These are phyloP conservation scores for Tenualosa ilisha DNA, from an alignment of 2,797 vertebrate genomes.

Conservation along the genomic window DNA sequence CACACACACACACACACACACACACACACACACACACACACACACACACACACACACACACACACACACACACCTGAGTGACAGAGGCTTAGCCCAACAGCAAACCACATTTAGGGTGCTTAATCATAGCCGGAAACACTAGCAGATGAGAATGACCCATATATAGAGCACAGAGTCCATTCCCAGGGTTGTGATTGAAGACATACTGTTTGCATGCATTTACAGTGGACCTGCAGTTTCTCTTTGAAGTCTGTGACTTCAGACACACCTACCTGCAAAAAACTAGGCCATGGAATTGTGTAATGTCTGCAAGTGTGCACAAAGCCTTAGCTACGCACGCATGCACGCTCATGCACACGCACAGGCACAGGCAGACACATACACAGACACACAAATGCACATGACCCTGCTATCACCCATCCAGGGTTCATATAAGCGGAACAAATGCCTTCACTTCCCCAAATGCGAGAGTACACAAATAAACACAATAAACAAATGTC, in stretches of 20 bases:
- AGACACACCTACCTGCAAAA: background rate
- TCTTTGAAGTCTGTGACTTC: background rate
- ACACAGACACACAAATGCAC: background rate
- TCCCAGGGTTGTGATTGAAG: background rate
- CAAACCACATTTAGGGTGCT: background rate
- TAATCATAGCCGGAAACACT: background rate
- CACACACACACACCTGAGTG: background rate
- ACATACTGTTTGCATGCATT: too few relatives aligned
- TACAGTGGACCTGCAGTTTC: background rate
- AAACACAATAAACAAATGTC: slow-evolving; percentile 12
- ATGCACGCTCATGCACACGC: background rate
- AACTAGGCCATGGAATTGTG: background rate
- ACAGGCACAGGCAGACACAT: background rate
- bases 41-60: background rate
- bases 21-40: too few relatives aligned
- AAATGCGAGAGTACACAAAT: background rate
- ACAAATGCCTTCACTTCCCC: background rate
- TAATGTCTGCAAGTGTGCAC: background rate
- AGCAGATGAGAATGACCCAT: background rate
- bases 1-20: too few relatives aligned
- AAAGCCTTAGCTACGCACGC: background rate
- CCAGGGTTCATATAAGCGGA: background rate
- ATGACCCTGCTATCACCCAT: background rate
- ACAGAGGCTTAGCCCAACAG: background rate
- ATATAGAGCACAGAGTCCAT: background rate